A percentile compares a stretch with the other conserved stretches of the same genome.
Evolutionary conservation across 2,113 vertebrate genomes (phyloP).

Genomic region (Urocynchramus pylzowi): DNA sequence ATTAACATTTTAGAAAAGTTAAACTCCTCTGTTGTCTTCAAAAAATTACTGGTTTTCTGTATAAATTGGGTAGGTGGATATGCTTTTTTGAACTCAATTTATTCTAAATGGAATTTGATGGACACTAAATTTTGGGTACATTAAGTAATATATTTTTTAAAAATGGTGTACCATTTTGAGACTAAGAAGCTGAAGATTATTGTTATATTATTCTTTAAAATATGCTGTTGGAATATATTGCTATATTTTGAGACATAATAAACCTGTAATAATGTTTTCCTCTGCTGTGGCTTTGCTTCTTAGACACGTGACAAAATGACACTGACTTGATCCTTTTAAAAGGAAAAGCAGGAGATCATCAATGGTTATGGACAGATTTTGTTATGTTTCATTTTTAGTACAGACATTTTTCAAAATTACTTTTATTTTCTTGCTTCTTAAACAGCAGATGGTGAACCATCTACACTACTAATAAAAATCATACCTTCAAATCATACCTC

Average conservation of each 20-base stretch:
- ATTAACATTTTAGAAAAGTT: neutral
- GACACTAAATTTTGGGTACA: constrained; percentile 66
- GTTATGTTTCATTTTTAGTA: neutral
- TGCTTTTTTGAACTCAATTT: constrained; percentile 60
- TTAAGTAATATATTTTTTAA: constrained; percentile 82
- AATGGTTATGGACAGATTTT: neutral
- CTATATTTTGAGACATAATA: constrained; percentile 79
- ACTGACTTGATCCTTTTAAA: neutral
- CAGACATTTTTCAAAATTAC: neutral
- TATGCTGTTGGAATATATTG: constrained; percentile 74
- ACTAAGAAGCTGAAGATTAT: constrained; percentile 72
- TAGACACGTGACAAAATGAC: neutral
- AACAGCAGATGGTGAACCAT: neutral
- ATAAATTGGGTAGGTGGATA: constrained; percentile 39
- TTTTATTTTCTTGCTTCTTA: neutral
- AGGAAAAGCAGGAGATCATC: neutral
- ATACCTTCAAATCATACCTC: neutral
- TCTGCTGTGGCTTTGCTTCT: constrained; percentile 55
- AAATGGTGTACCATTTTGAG: constrained; percentile 74
- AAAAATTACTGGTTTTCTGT: constrained; percentile 9
- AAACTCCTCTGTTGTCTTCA: neutral
- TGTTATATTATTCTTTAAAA: constrained; percentile 80
- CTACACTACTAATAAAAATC: neutral
- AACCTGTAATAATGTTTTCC: constrained; percentile 60
- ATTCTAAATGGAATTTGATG: constrained; percentile 66